A percentile compares a stretch with the other conserved stretches of the same genome.
Evolutionary conservation across 2,113 vertebrate genomes (phyloP).

Genomic region (Taxidea taxus): DNA sequence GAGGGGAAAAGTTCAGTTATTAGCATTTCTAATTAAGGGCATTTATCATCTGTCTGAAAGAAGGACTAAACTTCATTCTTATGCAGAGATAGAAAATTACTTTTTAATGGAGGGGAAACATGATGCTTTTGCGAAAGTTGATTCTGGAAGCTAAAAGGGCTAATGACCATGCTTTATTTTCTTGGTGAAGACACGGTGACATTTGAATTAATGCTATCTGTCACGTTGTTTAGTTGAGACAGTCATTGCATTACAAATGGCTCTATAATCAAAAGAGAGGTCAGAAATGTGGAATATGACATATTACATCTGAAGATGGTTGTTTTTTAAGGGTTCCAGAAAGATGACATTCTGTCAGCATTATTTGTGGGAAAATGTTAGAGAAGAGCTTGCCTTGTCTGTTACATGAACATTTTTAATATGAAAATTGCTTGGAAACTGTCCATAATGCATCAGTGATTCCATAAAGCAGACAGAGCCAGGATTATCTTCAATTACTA

Average conservation of each 20-base stretch:
- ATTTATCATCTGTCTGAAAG: slow-evolving; percentile 53
- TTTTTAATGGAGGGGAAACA: slow-evolving; percentile 40
- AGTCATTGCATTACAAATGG: background rate
- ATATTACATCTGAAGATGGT: background rate
- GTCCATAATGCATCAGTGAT: background rate
- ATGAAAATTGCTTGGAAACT: slow-evolving; percentile 3
- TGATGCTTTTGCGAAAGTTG: slow-evolving; percentile 70
- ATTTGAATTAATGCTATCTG: background rate
- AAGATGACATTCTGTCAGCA: background rate
- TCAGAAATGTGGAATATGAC: background rate
- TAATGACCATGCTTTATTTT: background rate
- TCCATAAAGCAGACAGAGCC: background rate
- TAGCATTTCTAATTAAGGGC: slow-evolving; percentile 61
- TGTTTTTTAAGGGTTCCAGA: background rate
- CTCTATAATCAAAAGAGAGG: background rate
- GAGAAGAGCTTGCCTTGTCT: background rate
- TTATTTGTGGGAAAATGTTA: background rate
- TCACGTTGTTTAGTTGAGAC: background rate
- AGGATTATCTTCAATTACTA: background rate
- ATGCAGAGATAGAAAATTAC: slow-evolving; percentile 8
- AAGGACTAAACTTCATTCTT: background rate
- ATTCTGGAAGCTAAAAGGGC: slow-evolving; percentile 29
- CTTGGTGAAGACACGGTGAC: background rate
- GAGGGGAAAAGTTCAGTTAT: background rate
- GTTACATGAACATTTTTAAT: background rate